Evolutionary conservation across 64 coral and sea anemone species (phyloP).

Genomic region (Platygyra sinensis): DNA sequence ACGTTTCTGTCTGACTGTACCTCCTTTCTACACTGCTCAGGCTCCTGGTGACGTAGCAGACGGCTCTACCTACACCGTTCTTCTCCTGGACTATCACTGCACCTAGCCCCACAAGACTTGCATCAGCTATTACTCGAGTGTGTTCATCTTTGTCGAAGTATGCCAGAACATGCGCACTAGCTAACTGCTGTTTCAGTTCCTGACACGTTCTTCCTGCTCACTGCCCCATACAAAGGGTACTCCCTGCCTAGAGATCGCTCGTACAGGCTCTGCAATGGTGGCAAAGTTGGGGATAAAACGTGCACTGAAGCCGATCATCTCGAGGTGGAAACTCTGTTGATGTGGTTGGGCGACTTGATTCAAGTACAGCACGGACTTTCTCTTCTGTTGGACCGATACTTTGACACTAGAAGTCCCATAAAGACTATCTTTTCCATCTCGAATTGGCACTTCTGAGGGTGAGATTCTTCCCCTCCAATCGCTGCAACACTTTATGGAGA

Average conservation of each 20-base stretch:
- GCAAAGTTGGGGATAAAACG: too few relatives aligned
- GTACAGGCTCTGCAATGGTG: too few relatives aligned
- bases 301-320: too few relatives aligned
- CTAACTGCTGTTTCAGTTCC: background rate
- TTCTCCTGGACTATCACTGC: background rate
- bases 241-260: too few relatives aligned
- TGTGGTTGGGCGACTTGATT: background rate
- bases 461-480: too few relatives aligned
- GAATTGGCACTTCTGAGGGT: too few relatives aligned
- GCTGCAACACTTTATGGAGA: too few relatives aligned
- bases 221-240: too few relatives aligned
- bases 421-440: too few relatives aligned
- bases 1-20: background rate
- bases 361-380: background rate
- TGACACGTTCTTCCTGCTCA: too few relatives aligned
- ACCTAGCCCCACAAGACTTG: background rate
- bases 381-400: constrained; percentile 34
- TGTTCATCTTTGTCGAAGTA: constrained; percentile 2
- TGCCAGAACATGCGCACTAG: background rate
- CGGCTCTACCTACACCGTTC: background rate
- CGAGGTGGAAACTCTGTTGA: background rate
- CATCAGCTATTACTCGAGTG: background rate
- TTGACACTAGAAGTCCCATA: too few relatives aligned
- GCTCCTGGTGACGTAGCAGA: too few relatives aligned
- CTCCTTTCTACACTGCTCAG: background rate